Base-by-base conservation (phyloP, 1,140 invertebrate genomes). In the Telenomus remus region DNA sequence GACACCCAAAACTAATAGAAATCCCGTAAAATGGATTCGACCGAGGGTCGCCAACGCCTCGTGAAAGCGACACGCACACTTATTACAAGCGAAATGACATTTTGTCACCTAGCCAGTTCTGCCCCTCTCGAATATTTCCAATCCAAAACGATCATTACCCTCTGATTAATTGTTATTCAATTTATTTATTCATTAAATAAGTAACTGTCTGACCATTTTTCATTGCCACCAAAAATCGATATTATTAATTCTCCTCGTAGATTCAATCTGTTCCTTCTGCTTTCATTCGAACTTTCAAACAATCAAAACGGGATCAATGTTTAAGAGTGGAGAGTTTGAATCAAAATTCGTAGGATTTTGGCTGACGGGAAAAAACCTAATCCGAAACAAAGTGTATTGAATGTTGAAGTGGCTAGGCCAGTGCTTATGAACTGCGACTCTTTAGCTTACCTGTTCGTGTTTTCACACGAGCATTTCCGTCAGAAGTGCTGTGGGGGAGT, bases 41-140 rank as follows among this genome's bases (percentile, higher is more conserved):
- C 42, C 71, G 57, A 74, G 71, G 71, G 71, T 65, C 46, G 43
- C 9, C 16, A 13, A 39, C 9, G 4, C 44, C 19, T 48, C 7
- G 48, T 72, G 55, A 74, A 74, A 74, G 71, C 71, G 57, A 73
- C 70, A 73, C 69, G 68, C 55, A 73, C 39, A 65, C 50, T 73
- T 73, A 73, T 60, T 73, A 73, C 49, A 55, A 55, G 54, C 42
- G 19, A 65, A 65, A 65, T 66, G 71, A 61, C 71, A 61, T 74
- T 74, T 66, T 66, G 71, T 61, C 63, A 74, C 50, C 56, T 60
- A n/a, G 63, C 34, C 14, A 57, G 35, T 53, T 14, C 15, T 27
- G 48, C 19, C 42, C 53, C 47, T 47, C n/a, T 39, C 14, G 14
- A 54, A 65, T 48, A 33, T 73, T 54, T 12, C n/a, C 48, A 59